Evolutionary conservation across 2,888 invertebrate genomes (phyloP), one percentile per base, ranked within the genome.

Genomic region (Cerceris rybyensis): DNA sequence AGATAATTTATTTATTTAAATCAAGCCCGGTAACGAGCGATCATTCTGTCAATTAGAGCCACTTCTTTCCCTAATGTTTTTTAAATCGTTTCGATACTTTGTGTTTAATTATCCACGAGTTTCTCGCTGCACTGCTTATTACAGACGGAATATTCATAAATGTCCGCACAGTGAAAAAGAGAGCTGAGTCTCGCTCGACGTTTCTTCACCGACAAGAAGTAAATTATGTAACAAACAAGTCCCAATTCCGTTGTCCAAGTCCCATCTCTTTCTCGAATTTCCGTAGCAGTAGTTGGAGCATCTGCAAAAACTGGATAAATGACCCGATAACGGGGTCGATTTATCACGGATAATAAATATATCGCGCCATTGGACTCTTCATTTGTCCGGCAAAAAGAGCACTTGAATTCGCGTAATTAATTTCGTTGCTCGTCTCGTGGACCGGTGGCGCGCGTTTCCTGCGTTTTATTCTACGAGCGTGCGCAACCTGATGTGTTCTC

Each of bases 291-390:
- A 42, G 58, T 50, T 16, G 17, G 70, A 70, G 72, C 57, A 49
- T 66, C 52, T 58, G 63, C 60, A 73, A 73, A 72, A 68, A 66
- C 17, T 43, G 65, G 72, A 73, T 66, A 63, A 79, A 73, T 68
- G 42, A 14, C 42, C n/a, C 39, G 68, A 78, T 81, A 81, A 80
- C 64, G n/a, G 59, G 49, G 4, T 39, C 65, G 78, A 78, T 81
- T n/a, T 74, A 72, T 72, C 54, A 66, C 54, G 52, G n/a, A 46
- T 59, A 28, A 50, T 28, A 28, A 28, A 28, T 59, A 65, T 60
- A 75, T 70, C 66, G 49, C 60, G 59, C 55, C 13, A 46, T 17
- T 28, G 41, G 28, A 60, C 17, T 69, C n/a, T 66, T 68, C 42
- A 39, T 14, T n/a, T 46, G 28, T 17, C 50, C 28, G 52, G 16